phyloP scores from a whole-genome alignment of 2,797 vertebrate species.

The Gouania willdenowi region DNA sequence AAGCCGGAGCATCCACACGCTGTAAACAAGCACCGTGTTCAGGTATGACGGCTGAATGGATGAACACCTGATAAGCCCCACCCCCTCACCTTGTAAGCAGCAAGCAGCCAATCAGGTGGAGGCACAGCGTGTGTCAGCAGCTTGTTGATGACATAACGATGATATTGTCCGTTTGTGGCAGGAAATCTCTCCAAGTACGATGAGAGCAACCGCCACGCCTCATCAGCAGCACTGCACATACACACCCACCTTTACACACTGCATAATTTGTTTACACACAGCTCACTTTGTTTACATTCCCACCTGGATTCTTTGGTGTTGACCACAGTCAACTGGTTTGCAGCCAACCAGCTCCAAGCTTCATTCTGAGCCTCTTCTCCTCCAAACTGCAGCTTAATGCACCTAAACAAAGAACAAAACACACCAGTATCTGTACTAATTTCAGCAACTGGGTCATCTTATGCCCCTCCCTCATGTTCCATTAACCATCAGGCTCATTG shows the following conservation, averaged over 20 bases:
- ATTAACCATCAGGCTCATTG: no score
- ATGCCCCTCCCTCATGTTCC: no score
- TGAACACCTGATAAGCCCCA: no score
- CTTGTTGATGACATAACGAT: constrained; percentile 89
- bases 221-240: constrained; percentile 83
- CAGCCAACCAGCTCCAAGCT: constrained; percentile 92
- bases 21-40: constrained; percentile 27
- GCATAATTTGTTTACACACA: no score
- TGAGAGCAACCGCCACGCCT: constrained; percentile 89
- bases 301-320: constrained; percentile 94
- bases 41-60: no score
- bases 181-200: constrained; percentile 83
- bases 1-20: constrained; percentile 83
- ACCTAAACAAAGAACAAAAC: constrained; percentile 62
- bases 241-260: no score
- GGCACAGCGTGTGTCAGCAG: constrained; percentile 86
- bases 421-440: no score
- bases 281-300: background rate
- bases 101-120: constrained; percentile 89
- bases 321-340: constrained; percentile 86
- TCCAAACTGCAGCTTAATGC: constrained; percentile 87
- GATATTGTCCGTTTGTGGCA: constrained; percentile 79
- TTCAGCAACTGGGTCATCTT: no score
- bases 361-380: constrained; percentile 84
- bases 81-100: constrained; percentile 89